These are phyloP conservation scores for Dendronephthya gigantea DNA, from an alignment of 64 coral and sea anemone genomes.

Conservation along the genomic window DNA sequence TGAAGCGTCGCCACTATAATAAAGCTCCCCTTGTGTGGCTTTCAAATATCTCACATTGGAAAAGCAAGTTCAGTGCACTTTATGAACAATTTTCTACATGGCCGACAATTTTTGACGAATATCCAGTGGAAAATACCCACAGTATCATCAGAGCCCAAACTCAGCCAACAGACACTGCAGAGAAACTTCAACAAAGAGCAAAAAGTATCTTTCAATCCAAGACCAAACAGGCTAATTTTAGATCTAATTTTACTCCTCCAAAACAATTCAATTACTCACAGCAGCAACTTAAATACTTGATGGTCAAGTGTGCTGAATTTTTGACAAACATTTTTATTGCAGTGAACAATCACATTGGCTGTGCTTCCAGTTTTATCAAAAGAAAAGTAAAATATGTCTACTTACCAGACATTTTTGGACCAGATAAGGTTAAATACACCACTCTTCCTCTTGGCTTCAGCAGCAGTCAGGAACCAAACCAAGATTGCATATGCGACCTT, in stretches of 20 bases:
- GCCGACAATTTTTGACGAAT: no score
- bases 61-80: not conserved
- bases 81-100: no score
- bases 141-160: no score
- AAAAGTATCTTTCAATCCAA: no score
- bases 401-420: conserved; percentile 1
- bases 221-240: not conserved
- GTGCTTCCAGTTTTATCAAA: not conserved
- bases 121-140: no score
- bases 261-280: not conserved
- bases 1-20: conserved; percentile 29
- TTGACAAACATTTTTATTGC: not conserved
- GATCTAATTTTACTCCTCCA: not conserved
- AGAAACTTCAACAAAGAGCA: no score
- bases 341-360: not conserved
- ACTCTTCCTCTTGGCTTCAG: not conserved
- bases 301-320: no score
- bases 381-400: not conserved
- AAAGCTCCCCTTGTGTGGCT: conserved; percentile 26
- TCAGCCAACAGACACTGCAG: no score
- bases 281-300: no score
- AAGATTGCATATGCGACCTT: not conserved
- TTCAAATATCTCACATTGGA: not conserved
- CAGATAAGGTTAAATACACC: not conserved
- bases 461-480: not conserved